Evolutionary conservation across 2,113 vertebrate genomes (phyloP).

Genomic region (Oreochromis aureus): DNA sequence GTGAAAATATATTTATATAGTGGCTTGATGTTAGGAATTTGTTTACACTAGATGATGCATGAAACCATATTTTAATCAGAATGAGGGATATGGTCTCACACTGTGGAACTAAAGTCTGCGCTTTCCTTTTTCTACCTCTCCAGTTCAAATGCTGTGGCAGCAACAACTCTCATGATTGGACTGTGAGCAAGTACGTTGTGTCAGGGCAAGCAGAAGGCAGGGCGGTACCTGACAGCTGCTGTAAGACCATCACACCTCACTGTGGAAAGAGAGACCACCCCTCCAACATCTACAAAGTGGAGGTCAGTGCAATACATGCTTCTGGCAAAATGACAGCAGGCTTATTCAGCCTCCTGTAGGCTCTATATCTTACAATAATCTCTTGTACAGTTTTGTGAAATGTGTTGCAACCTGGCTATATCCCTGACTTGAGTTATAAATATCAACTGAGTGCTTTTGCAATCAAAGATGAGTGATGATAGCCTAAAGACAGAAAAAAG

Average conservation of each 20-base stretch:
- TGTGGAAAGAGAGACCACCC: constrained; percentile 81
- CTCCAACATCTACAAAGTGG: constrained; percentile 86
- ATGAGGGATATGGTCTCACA: background rate
- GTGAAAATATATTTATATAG: background rate
- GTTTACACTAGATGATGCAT: background rate
- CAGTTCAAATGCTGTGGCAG: constrained; percentile 88
- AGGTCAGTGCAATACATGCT: constrained; percentile 62
- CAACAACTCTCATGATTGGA: constrained; percentile 80
- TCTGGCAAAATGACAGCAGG: background rate
- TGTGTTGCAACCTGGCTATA: background rate
- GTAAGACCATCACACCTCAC: constrained; percentile 73
- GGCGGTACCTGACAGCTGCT: constrained; percentile 84
- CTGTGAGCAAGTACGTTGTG: constrained; percentile 66
- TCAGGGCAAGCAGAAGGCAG: constrained; percentile 54
- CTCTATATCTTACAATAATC: background rate
- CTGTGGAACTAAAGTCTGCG: background rate
- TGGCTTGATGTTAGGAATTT: background rate
- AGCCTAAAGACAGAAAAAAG: background rate
- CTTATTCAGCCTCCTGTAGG: background rate
- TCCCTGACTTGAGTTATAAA: background rate
- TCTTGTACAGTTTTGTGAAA: background rate
- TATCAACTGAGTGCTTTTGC: background rate
- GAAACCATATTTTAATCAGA: background rate
- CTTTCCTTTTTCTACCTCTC: background rate
- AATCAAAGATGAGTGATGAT: background rate